Percentiles rank a stretch among this genome's conserved stretches.
Conservation (phyloP, 1,140 invertebrate species). For the Drosophila fuyamai region DNA sequence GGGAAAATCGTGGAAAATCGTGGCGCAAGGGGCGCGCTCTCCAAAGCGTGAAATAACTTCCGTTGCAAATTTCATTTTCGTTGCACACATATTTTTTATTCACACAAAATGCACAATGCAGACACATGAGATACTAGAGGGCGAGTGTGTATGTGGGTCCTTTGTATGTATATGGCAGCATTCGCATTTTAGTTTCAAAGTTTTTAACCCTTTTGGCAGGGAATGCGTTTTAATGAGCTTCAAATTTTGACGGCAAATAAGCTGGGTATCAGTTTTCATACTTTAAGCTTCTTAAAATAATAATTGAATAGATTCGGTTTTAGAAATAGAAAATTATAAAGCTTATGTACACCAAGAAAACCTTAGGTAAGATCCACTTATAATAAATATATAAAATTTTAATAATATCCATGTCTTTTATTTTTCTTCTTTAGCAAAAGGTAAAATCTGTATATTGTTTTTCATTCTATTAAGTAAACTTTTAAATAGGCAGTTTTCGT, state of each 20-base stretch:
- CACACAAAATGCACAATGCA: constrained; percentile 76
- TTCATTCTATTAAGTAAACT: too few relatives aligned
- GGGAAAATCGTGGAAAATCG: constrained; percentile 30
- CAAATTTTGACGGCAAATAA: constrained; percentile 63
- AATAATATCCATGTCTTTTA: too few relatives aligned
- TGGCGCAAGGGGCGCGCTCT: constrained; percentile 20
- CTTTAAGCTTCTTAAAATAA: constrained; percentile 7
- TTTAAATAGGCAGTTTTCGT: too few relatives aligned
- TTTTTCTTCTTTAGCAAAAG: too few relatives aligned
- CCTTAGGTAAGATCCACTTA: not conserved
- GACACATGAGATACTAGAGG: constrained; percentile 46
- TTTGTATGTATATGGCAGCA: constrained; percentile 22
- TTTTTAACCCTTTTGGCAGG: constrained; percentile 46
- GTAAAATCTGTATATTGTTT: too few relatives aligned
- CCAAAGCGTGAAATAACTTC: constrained; percentile 82
- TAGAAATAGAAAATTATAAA: not conserved
- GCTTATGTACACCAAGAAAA: too few relatives aligned
- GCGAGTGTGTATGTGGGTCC: constrained; percentile 7
- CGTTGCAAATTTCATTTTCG: constrained; percentile 81
- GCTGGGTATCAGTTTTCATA: constrained; percentile 9
- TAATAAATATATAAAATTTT: too few relatives aligned
- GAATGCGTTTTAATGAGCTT: constrained; percentile 75
- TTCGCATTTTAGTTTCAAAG: constrained; percentile 34
- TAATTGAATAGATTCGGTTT: not conserved
- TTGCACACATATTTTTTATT: constrained; percentile 72